Base-by-base conservation (phyloP, 2,113 vertebrate genomes). In the Lates calcarifer region DNA sequence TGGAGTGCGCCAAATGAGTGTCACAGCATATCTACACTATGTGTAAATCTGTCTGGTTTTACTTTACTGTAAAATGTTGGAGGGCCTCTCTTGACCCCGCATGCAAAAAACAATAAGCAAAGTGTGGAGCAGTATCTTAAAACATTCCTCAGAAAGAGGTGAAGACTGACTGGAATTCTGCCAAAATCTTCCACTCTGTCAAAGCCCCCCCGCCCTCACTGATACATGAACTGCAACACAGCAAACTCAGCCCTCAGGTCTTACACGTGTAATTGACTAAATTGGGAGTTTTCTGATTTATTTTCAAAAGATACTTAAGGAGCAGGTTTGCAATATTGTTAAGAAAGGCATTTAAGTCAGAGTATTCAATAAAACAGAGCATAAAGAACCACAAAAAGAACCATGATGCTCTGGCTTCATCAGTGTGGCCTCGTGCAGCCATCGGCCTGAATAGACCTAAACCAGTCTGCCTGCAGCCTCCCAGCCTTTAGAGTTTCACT, bases 401-500 rank as follows among this genome's bases (percentile, higher is more conserved):
- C 61, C 3, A 22, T 18, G 65, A 73, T 56, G 69, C 53, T 76
- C 15, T 20, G 62, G 75, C 66, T 69, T 58, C 65, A 58, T 66
- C 14, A 33, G 18, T 58, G 45, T 26, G 76, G 68, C 37, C 81
- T 63, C 14, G 4, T 75, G 43, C 76, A 81, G 51, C 79, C 78
- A 79, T 28, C 28, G 51, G 41, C 57, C 89, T 85, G 87, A 85
- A 90, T 56, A 74, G 71, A 69, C 76, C 68, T 87, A 31, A 69
- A 80, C 81, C 85, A 69, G 87, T 67, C 61, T 62, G 90, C 87
- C 81, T 80, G 73, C 89, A 91, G 91, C 79, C 89, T 86, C 67
- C 51, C 53, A 81, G 70, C 82, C 89, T 90, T 93, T 78, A 83
- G 85, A 92, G 89, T 90, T 91, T 81, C 71, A 85, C 87, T 87